Evolutionary conservation across 2,113 vertebrate genomes (phyloP), one percentile per base, ranked within the genome.

Genomic region (Mandrillus leucophaeus): DNA sequence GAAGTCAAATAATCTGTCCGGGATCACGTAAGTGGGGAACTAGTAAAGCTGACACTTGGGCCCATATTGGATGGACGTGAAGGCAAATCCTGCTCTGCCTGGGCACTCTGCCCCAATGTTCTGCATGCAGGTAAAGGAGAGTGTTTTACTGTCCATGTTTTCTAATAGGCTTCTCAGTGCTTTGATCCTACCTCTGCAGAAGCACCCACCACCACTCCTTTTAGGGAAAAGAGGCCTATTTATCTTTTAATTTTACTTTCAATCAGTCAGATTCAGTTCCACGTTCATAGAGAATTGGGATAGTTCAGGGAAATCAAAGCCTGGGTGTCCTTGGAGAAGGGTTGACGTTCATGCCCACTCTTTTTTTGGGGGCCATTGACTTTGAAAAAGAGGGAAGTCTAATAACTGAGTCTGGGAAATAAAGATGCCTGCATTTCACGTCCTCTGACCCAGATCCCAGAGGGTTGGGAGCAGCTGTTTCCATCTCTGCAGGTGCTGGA

Each of bases 41-140:
- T 5, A 35, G 52, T 32, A 20, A 68, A 57, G 35, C 40, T 70
- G 30, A 70, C 50, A 43, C 14, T 90, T n/a, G 1, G 70, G 32
- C 17, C 18, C 35, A 13, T 13, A 13, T 0, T 1, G 4, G 45
- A n/a, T 35, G 35, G 18, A 6, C 13, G 0, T 30, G 10, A 38
- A 40, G 48, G 5, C 30, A 4, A 0, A 45, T 12, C 52, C 14
- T 35, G 10, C 30, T 6, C 59, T 17, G 6, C 48, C 32, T 0
- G 18, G 1, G 2, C 12, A 4, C 64, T 48, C 55, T 8, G 27
- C 59, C 79, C 22, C 48, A 30, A 6, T 0, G 3, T 14, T 32
- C 55, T 38, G 8, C 0, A 0, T 1, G 23, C 27, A 30, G 61
- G n/a, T 3, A 52, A 52, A 73, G 22, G 43, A 40, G 48, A 14